Evolutionary conservation across 2,113 vertebrate species (phyloP).

Genomic region (Castor canadensis): DNA sequence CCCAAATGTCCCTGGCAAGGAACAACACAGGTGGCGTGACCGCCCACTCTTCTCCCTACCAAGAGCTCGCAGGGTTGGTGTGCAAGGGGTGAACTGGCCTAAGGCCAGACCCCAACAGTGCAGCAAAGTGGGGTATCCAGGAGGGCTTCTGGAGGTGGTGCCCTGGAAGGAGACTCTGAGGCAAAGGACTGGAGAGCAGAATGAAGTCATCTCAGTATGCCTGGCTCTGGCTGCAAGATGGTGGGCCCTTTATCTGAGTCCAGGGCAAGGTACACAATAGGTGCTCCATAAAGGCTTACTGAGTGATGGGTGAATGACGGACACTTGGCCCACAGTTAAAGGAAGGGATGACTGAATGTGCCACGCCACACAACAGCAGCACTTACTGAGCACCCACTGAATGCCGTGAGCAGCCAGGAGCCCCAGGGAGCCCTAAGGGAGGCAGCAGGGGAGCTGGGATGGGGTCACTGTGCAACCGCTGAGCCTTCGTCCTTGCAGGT

Average conservation of each 20-base stretch:
- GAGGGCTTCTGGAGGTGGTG: background rate
- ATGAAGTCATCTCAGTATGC: background rate
- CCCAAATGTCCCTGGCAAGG: background rate
- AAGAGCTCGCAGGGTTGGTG: background rate
- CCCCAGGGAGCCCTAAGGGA: background rate
- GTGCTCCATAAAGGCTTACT: background rate
- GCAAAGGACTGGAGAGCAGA: too few relatives aligned
- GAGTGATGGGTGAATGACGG: background rate
- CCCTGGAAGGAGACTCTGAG: background rate
- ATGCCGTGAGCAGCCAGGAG: background rate
- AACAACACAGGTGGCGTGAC: background rate
- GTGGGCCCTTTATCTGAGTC: background rate
- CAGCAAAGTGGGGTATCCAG: background rate
- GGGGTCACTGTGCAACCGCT: background rate
- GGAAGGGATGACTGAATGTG: background rate
- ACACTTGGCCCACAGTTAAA: background rate
- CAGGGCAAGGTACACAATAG: background rate
- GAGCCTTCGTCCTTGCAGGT: background rate
- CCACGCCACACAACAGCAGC: background rate
- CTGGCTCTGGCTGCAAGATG: background rate
- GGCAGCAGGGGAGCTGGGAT: background rate
- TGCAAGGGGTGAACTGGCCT: background rate
- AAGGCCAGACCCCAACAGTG: background rate
- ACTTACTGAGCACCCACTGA: background rate
- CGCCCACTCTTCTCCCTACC: background rate